These are phyloP conservation scores for Salminus brasiliensis DNA, from an alignment of 2,113 vertebrate species.

Conservation along the genomic window DNA sequence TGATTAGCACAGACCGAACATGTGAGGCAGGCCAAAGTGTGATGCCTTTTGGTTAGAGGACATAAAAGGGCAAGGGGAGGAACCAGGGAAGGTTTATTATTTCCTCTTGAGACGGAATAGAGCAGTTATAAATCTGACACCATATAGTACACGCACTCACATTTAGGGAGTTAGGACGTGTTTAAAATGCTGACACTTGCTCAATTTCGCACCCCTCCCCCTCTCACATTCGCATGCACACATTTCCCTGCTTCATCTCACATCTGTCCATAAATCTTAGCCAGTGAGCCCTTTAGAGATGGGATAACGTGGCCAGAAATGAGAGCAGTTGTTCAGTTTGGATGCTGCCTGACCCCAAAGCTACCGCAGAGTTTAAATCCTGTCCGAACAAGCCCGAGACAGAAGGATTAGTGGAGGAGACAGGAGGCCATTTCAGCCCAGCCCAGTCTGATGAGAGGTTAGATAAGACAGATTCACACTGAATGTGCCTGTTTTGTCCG, in stretches of 20 bases:
- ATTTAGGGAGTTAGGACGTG: conserved; percentile 21
- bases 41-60: neutral
- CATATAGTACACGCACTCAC: conserved; percentile 24
- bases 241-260: neutral
- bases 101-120: conserved; percentile 20
- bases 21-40: neutral
- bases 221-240: neutral
- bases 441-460: conserved; percentile 55
- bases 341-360: neutral
- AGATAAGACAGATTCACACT: conserved; percentile 27
- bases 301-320: conserved; percentile 1
- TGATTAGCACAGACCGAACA: neutral
- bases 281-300: conserved; percentile 2
- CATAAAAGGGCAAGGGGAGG: neutral
- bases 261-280: conserved; percentile 27
- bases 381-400: conserved; percentile 15
- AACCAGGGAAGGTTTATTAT: conserved; percentile 17
- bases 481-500: conserved; percentile 14
- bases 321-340: neutral
- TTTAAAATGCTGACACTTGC: conserved; percentile 10
- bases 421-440: conserved; percentile 50
- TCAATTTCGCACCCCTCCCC: neutral
- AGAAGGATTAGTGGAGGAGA: conserved; percentile 48
- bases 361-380: neutral
- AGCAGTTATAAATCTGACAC: conserved; percentile 29